Percentiles rank a stretch among this genome's conserved stretches.
These are phyloP conservation scores for Entomyzon cyanotis DNA, from an alignment of 2,113 vertebrate genomes.

Conservation along the genomic window DNA sequence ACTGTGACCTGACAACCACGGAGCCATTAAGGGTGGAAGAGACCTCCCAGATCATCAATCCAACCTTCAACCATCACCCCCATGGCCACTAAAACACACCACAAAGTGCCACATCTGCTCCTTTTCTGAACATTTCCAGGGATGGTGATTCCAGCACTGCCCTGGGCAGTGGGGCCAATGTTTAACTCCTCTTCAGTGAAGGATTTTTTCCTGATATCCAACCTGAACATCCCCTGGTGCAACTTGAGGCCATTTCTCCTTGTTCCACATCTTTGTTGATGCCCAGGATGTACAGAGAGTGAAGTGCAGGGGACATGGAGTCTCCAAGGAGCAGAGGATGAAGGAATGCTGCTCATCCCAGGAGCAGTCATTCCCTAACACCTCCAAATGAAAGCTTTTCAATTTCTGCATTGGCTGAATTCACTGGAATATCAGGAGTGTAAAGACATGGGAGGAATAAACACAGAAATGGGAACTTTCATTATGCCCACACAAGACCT, in stretches of 20 bases:
- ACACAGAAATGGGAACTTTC: not conserved
- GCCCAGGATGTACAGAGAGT: not conserved
- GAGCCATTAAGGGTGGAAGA: not conserved
- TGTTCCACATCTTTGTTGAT: not conserved
- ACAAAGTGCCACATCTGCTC: not conserved
- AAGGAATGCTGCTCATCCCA: not conserved
- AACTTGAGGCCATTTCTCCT: not conserved
- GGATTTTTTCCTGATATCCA: not conserved
- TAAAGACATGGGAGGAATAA: not conserved
- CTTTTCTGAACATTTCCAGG: not conserved
- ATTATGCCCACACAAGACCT: not conserved
- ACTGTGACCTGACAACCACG: not conserved
- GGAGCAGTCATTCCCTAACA: not conserved
- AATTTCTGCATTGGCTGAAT: not conserved
- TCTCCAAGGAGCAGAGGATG: not conserved
- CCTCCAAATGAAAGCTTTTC: not conserved
- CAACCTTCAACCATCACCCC: not conserved
- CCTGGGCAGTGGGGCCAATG: not conserved
- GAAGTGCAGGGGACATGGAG: not conserved
- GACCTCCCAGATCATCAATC: not conserved
- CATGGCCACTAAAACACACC: not conserved
- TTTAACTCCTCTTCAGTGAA: not conserved
- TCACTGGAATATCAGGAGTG: not conserved
- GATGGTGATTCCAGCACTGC: not conserved
- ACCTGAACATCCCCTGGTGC: not conserved